A percentile compares a stretch with the other conserved stretches of the same genome.
These are phyloP conservation scores for Syngnathus rostellatus DNA, from an alignment of 2,797 vertebrate genomes.

Conservation along the genomic window DNA sequence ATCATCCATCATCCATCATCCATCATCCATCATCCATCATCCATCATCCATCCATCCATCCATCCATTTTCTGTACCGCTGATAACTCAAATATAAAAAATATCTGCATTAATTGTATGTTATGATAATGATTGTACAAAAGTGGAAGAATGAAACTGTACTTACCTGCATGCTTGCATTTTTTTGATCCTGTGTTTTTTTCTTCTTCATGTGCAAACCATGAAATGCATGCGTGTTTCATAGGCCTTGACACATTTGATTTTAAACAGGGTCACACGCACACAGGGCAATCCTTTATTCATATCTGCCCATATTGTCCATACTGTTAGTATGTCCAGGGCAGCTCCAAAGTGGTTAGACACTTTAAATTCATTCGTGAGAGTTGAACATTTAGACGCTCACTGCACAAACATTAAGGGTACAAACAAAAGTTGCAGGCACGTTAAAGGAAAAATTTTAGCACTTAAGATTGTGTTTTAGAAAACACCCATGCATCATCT, in stretches of 20 bases:
- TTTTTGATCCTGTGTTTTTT: conserved; percentile 5
- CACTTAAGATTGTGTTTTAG: conserved; percentile 13
- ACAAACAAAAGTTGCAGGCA: background rate
- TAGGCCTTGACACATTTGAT: conserved; percentile 16
- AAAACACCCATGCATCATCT: conserved; percentile 9
- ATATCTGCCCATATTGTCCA: conserved; percentile 1
- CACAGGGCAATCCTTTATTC: conserved; percentile 14
- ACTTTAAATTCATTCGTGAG: conserved; percentile 1
- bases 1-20: too few relatives aligned
- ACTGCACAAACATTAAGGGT: conserved; percentile 12
- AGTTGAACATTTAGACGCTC: conserved; percentile 3
- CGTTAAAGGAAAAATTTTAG: background rate
- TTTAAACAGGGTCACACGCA: conserved; percentile 22
- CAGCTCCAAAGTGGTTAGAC: conserved; percentile 7
- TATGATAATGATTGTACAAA: background rate
- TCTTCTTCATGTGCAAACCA: conserved; percentile 8
- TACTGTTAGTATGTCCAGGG: conserved; percentile 6
- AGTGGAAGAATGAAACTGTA: background rate
- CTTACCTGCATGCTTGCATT: background rate
- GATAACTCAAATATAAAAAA: background rate
- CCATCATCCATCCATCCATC: too few relatives aligned
- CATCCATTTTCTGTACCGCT: too few relatives aligned
- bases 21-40: too few relatives aligned
- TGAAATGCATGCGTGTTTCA: conserved; percentile 18
- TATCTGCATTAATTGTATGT: too few relatives aligned